Evolutionary conservation across 2,888 invertebrate species (phyloP).

Genomic region (Drosophila yooni): DNA sequence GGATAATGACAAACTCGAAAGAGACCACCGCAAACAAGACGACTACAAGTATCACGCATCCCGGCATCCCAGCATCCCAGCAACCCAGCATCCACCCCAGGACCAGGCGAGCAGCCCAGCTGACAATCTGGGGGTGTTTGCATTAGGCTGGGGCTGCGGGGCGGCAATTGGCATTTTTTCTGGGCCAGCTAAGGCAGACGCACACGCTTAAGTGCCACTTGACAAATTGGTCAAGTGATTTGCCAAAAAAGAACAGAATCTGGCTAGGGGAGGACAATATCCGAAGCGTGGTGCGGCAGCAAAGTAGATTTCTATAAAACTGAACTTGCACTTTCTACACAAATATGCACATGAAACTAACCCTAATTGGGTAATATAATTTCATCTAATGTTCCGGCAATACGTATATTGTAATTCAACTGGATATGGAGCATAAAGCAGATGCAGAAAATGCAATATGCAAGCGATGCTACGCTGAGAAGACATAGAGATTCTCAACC

Average conservation of each 20-base stretch:
- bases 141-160: background rate
- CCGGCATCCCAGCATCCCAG: constrained; percentile 2
- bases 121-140: background rate
- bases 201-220: constrained; percentile 80
- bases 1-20: constrained; percentile 74
- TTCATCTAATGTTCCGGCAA: background rate
- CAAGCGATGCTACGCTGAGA: background rate
- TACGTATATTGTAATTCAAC: background rate
- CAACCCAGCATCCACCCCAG: constrained; percentile 48
- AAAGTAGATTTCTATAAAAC: constrained; percentile 4
- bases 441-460: background rate
- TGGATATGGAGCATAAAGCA: background rate
- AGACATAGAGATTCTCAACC: background rate
- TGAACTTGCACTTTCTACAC: background rate
- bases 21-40: constrained; percentile 74
- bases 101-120: constrained; percentile 5
- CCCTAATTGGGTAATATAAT: background rate
- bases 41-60: constrained; percentile 50
- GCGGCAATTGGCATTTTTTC: constrained; percentile 8
- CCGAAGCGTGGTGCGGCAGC: constrained; percentile 3
- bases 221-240: constrained; percentile 85
- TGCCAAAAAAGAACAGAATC: constrained; percentile 70
- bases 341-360: background rate
- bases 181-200: constrained; percentile 30
- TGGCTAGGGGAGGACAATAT: constrained; percentile 16